These are phyloP conservation scores for Perca fluviatilis DNA, from an alignment of 2,113 vertebrate species.

Conservation along the genomic window DNA sequence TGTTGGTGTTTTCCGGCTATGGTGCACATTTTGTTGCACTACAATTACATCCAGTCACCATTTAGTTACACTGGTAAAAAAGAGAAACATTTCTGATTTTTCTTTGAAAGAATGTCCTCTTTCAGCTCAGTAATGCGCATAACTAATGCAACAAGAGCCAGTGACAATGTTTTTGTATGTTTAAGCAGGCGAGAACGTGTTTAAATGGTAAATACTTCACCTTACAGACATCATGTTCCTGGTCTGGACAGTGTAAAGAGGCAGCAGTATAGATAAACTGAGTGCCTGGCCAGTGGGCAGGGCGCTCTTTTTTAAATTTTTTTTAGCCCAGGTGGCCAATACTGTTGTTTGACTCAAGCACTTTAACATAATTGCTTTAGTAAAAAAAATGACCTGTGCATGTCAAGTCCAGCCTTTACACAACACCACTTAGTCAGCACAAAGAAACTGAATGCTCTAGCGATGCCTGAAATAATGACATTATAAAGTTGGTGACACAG, in stretches of 20 bases:
- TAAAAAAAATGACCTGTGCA: conserved; percentile 57
- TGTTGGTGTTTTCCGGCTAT: background rate
- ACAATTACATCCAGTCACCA: background rate
- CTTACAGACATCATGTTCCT: conserved; percentile 27
- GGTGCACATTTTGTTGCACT: background rate
- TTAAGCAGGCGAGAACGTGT: background rate
- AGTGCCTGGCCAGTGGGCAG: conserved; percentile 47
- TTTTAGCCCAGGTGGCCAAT: conserved; percentile 68
- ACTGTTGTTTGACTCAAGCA: conserved; percentile 66
- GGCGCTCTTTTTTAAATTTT: background rate
- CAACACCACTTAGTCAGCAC: conserved; percentile 62
- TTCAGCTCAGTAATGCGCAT: background rate
- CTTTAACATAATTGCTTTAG: conserved; percentile 74
- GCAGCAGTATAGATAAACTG: conserved; percentile 66
- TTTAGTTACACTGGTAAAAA: background rate
- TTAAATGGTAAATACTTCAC: background rate
- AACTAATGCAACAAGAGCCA: background rate
- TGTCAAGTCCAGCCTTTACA: conserved; percentile 40
- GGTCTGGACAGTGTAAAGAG: conserved; percentile 34
- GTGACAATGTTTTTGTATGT: background rate
- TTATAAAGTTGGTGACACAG: conserved; percentile 44
- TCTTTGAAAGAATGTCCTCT: background rate
- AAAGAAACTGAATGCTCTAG: conserved; percentile 22
- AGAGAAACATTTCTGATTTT: background rate
- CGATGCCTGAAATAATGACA: conserved; percentile 38